These are phyloP conservation scores for Nycticorax nycticorax DNA, from an alignment of 2,113 vertebrate species.

Conservation along the genomic window DNA sequence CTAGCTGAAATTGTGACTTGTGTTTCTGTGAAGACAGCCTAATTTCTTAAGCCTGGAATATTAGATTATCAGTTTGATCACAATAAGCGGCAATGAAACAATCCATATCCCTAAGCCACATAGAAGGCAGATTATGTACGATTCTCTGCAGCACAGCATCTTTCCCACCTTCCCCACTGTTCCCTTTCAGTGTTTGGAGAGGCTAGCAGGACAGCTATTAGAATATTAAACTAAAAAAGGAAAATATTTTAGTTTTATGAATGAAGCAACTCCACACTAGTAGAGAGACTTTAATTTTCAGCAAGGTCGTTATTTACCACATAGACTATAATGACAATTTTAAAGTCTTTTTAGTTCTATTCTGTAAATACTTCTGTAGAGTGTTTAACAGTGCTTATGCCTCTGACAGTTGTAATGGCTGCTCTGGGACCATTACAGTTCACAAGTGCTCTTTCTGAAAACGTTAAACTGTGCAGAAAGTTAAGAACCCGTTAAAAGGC, in stretches of 20 bases:
- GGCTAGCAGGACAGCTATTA: background rate
- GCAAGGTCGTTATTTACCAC: background rate
- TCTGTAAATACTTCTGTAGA: background rate
- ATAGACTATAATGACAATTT: background rate
- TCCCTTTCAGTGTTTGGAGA: background rate
- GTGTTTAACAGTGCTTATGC: background rate
- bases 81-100: background rate
- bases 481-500: background rate
- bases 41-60: background rate
- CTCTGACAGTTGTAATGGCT: background rate
- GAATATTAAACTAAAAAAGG: background rate
- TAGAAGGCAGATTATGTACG: background rate
- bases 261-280: rapidly evolving
- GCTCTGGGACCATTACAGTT: background rate
- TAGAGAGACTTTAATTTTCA: background rate
- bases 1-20: background rate
- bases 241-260: background rate
- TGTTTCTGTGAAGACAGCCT: background rate
- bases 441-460: background rate
- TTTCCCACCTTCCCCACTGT: background rate
- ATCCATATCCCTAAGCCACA: background rate
- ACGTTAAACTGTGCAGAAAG: background rate
- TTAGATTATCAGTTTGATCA: background rate
- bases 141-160: background rate
- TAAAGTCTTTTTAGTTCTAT: background rate